phyloP scores from a whole-genome alignment of 2,888 invertebrate species.

The Papilio elwesi region DNA sequence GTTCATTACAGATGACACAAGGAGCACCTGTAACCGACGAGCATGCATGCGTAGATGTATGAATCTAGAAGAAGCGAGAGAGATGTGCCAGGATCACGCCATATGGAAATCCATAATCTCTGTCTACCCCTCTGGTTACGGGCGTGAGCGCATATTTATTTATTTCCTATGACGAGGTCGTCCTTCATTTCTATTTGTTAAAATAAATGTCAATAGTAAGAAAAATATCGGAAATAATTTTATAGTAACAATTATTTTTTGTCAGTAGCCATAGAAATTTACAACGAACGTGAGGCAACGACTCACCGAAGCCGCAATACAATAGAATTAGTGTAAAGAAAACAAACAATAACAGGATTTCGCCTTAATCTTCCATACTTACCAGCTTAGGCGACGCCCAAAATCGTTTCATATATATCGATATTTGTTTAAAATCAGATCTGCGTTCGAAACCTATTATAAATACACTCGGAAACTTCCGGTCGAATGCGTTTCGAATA shows the following conservation, averaged over 20 bases:
- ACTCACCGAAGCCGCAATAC: conserved; percentile 51
- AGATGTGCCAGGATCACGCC: too few species aligned
- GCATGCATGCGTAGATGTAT: too few species aligned
- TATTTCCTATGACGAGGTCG: too few species aligned
- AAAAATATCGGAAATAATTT: neutral
- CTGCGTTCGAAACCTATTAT: conserved; percentile 64
- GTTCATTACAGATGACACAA: too few species aligned
- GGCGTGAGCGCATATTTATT: too few species aligned
- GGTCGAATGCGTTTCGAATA: conserved; percentile 73
- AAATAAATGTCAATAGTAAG: neutral
- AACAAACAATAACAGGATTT: conserved; percentile 84
- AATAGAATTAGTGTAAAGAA: conserved; percentile 77
- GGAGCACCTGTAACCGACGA: too few species aligned
- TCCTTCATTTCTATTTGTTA: neutral
- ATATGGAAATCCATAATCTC: too few species aligned
- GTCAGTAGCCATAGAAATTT: neutral
- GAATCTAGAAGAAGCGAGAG: too few species aligned
- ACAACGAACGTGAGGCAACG: conserved; percentile 49
- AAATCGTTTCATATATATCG: conserved; percentile 61
- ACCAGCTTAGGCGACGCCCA: conserved; percentile 65
- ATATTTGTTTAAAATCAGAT: conserved; percentile 78
- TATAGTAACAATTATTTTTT: neutral
- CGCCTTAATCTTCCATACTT: conserved; percentile 77
- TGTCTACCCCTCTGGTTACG: too few species aligned
- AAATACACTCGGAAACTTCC: conserved; percentile 79